Evolutionary conservation across 2,797 vertebrate genomes (phyloP).

Genomic region (Channallabes apus): DNA sequence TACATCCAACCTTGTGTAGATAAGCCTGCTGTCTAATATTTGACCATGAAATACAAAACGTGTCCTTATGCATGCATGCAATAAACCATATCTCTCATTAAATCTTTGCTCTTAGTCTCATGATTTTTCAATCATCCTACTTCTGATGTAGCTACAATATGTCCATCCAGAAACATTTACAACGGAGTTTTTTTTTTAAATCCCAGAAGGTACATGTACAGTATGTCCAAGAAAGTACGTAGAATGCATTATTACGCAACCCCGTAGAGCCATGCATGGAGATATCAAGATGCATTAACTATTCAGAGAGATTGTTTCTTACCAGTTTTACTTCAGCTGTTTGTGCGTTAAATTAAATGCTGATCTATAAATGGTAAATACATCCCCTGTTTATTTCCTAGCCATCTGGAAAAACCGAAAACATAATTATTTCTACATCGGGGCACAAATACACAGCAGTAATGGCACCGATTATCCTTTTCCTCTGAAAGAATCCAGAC

Average conservation of each 20-base stretch:
- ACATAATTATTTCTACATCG: background rate
- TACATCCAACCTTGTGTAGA: too few species aligned
- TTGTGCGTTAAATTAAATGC: background rate
- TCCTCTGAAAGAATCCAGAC: slow-evolving; percentile 5
- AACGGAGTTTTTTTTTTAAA: too few species aligned
- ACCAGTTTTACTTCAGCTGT: background rate
- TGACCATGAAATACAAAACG: too few species aligned
- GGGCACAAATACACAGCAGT: background rate
- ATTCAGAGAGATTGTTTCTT: background rate
- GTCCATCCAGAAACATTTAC: too few species aligned
- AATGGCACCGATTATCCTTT: background rate
- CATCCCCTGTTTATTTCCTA: too few species aligned
- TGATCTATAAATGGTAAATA: background rate
- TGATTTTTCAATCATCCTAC: too few species aligned
- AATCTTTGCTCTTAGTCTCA: too few species aligned
- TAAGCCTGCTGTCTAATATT: too few species aligned
- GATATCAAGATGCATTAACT: background rate
- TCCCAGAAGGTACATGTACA: too few species aligned
- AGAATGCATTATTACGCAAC: background rate
- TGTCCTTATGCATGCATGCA: too few species aligned
- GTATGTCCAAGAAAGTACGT: background rate
- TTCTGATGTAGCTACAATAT: too few species aligned
- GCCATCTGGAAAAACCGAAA: background rate
- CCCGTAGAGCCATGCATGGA: background rate
- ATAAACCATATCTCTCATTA: too few species aligned